Conservation (phyloP, 2,797 vertebrate genomes). For the Chaenodraco wilsoni region DNA sequence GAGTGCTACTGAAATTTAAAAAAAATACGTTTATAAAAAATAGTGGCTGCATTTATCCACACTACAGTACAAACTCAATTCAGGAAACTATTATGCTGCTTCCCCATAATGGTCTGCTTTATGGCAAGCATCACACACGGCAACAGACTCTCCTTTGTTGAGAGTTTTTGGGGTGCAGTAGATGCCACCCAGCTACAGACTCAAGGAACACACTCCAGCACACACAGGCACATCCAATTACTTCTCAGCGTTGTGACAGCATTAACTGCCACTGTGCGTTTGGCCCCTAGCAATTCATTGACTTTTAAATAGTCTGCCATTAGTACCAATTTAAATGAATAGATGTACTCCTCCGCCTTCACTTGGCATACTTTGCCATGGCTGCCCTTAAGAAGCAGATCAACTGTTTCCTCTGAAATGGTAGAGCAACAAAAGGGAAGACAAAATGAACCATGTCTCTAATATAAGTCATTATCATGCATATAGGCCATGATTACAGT, state of each 20-base stretch:
- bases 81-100: neutral
- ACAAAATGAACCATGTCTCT: conserved; percentile 11
- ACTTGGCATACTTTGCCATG: conserved; percentile 46
- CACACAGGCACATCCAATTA: conserved; percentile 64
- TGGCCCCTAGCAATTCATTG: conserved; percentile 76
- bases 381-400: conserved; percentile 49
- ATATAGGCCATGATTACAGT: conserved; percentile 25
- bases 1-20: conserved; percentile 4
- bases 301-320: conserved; percentile 80
- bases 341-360: conserved; percentile 68
- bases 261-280: conserved; percentile 75
- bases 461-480: conserved; percentile 27
- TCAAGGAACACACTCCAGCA: conserved; percentile 42
- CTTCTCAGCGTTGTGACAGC: conserved; percentile 71
- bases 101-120: conserved; percentile 17
- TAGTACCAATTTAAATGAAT: conserved; percentile 79
- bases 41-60: conserved; percentile 7
- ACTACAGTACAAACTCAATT: conserved; percentile 15
- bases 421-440: conserved; percentile 11
- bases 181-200: conserved; percentile 47
- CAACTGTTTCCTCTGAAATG: conserved; percentile 34
- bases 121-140: conserved; percentile 9
- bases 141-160: conserved; percentile 12
- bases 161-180: conserved; percentile 37
- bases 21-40: conserved; percentile 19